Evolutionary conservation across 2,888 invertebrate genomes (phyloP).

Genomic region (Lasiommata megera): DNA sequence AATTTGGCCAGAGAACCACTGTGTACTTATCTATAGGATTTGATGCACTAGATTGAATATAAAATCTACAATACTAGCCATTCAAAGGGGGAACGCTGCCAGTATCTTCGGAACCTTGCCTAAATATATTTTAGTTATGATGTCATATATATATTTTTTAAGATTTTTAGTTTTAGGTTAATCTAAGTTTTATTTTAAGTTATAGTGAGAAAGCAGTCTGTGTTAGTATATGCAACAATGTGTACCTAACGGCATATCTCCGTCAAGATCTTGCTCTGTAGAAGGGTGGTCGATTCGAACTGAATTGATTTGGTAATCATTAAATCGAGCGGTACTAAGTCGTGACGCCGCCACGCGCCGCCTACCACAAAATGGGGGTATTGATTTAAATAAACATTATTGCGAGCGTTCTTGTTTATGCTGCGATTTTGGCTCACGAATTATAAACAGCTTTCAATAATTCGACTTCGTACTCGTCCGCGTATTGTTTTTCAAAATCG

Average conservation of each 20-base stretch:
- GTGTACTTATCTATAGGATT: no score
- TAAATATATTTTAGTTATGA: no score
- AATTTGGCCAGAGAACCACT: no score
- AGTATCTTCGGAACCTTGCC: no score
- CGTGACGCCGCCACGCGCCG: conserved; percentile 56
- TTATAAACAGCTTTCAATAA: neutral
- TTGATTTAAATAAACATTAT: conserved; percentile 30
- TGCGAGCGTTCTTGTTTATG: neutral
- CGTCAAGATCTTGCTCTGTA: conserved; percentile 19
- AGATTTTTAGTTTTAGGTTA: no score
- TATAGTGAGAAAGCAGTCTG: conserved; percentile 1
- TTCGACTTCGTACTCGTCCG: no score
- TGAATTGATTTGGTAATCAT: conserved; percentile 72
- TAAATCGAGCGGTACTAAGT: conserved; percentile 62
- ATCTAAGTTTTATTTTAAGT: no score
- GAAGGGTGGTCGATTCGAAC: conserved; percentile 60
- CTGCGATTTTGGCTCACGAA: neutral
- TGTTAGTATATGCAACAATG: conserved; percentile 3
- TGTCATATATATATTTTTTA: no score
- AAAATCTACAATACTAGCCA: no score
- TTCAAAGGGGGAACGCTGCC: no score
- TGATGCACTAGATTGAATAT: no score
- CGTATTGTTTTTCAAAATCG: no score
- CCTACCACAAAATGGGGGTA: conserved; percentile 32
- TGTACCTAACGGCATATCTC: conserved; percentile 24